Conservation (phyloP, 1,140 invertebrate species). For the Coelopa frigida region DNA sequence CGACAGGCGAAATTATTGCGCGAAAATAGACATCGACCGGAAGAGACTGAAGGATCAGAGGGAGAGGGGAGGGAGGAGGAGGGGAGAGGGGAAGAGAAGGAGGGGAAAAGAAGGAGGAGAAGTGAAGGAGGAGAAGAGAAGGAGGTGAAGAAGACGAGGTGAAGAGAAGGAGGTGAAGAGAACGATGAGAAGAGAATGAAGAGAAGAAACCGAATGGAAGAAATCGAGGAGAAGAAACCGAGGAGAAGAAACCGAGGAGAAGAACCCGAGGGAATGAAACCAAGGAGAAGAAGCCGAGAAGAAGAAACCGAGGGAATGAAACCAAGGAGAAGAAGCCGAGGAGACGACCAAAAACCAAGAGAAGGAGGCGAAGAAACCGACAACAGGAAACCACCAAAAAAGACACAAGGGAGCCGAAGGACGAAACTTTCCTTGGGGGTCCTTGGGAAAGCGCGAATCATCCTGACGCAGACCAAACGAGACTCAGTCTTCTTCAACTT, state of each 20-base stretch:
- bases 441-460: too few species aligned
- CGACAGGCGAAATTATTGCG: too few species aligned
- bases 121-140: background rate
- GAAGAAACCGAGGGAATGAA: background rate
- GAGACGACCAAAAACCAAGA: too few species aligned
- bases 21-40: background rate
- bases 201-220: background rate
- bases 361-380: constrained; percentile 1
- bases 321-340: background rate
- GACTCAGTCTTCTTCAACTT: too few species aligned
- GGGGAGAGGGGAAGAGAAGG: background rate
- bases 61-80: background rate
- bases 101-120: background rate
- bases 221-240: background rate
- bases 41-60: background rate
- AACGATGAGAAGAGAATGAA: background rate
- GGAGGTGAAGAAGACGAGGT: background rate
- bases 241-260: background rate
- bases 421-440: too few species aligned
- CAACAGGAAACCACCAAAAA: background rate
- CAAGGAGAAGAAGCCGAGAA: background rate
- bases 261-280: background rate
- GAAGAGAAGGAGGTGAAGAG: background rate
- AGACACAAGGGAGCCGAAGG: too few species aligned
- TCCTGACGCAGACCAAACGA: too few species aligned